Evolutionary conservation across 2,113 vertebrate species (phyloP), one percentile per base, ranked within the genome.

Genomic region (Anoura caudifer): DNA sequence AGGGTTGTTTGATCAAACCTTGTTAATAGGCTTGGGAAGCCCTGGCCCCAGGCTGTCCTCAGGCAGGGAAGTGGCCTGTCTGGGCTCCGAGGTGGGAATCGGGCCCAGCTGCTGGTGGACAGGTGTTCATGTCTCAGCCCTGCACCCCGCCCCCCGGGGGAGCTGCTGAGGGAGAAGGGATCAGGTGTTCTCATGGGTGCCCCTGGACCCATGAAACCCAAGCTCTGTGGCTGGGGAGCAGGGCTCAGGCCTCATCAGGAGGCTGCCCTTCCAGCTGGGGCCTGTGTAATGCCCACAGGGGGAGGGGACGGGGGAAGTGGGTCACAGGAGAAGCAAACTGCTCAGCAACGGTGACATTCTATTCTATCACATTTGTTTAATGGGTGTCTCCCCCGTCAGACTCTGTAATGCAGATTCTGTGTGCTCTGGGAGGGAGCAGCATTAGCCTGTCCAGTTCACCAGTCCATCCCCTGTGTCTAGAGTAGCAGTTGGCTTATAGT

Each of bases 21-120:
- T 41, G 52, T 17, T 65, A 38, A 26, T 20, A 24, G 95, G 4
- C 31, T 47, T 22, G 31, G 50, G 70, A 12, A 38, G 15, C 1
- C 2, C 45, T 65, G 7, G 11, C 54, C 70, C 31, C 11, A 6
- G 38, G 72, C 13, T 33, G 26, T 54, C 70, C 38, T 67, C 14
- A 0, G 73, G 82, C 91, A 79, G 95, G 54, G 61, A 97, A 97
- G 70, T 95, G 84, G 82, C 93, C 95, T n/a, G 20, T 76, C 59
- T 59, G 77, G 91, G 47, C 63, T 52, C 81, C 0, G 22, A 61
- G 73, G 76, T 31, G 59, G 54, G 38, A 67, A 54, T 45, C 33
- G 0, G 3, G 36, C n/a, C 73, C 69, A 79, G 77, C 80, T 91
- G 90, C 73, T 65, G 17, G 61, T 12, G 75, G 56, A 86, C 90